These are phyloP conservation scores for Squalus acanthias DNA, from an alignment of 2,797 vertebrate species.

Conservation along the genomic window DNA sequence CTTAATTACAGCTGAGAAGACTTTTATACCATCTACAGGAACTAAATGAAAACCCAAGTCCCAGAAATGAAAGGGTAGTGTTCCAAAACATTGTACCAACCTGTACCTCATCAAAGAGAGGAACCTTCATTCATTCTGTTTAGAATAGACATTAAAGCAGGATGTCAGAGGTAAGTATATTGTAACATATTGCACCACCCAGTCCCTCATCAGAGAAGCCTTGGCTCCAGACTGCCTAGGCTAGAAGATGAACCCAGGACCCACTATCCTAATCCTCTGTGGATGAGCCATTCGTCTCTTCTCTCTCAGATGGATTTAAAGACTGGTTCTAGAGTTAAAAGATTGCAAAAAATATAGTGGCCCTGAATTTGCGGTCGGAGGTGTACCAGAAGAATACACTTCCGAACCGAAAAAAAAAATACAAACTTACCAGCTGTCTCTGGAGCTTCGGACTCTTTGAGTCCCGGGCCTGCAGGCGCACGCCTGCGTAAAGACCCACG, in stretches of 20 bases:
- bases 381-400: too few relatives aligned
- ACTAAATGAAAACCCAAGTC: not conserved
- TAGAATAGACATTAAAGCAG: too few relatives aligned
- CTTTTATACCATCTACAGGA: not conserved
- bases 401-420: too few relatives aligned
- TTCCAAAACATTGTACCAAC: not conserved
- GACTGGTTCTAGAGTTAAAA: not conserved
- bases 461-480: too few relatives aligned
- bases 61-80: not conserved
- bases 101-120: not conserved
- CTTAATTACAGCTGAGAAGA: not conserved
- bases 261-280: not conserved
- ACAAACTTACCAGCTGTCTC: too few relatives aligned
- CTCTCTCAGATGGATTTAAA: not conserved
- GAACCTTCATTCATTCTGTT: not conserved
- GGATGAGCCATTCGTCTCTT: not conserved
- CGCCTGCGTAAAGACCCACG: too few relatives aligned
- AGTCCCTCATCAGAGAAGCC: not conserved
- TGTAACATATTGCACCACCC: not conserved
- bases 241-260: not conserved
- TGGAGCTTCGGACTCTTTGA: too few relatives aligned
- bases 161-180: not conserved
- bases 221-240: not conserved
- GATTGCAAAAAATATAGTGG: not conserved
- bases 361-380: too few relatives aligned